These are phyloP conservation scores for Caradrina kadenii DNA, from an alignment of 2,888 invertebrate genomes.

Conservation along the genomic window DNA sequence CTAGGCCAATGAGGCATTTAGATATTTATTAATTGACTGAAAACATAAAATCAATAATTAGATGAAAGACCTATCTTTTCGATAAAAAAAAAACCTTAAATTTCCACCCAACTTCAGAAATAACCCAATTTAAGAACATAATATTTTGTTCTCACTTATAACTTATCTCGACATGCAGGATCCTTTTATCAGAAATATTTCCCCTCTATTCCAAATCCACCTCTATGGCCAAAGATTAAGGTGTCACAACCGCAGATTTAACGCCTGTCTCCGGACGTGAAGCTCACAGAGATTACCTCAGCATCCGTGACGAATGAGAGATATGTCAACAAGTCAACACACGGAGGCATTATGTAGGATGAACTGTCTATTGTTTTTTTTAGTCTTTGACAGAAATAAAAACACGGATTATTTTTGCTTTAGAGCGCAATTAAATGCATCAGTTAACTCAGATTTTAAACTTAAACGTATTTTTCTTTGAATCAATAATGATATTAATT, in stretches of 20 bases:
- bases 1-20: too few relatives aligned
- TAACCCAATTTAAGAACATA: too few relatives aligned
- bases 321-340: constrained; percentile 46
- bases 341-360: constrained; percentile 42
- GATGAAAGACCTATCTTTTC: too few relatives aligned
- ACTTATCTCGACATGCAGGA: not conserved
- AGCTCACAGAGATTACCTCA: constrained; percentile 68
- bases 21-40: too few relatives aligned
- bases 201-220: constrained; percentile 3
- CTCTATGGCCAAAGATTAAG: constrained; percentile 67
- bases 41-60: too few relatives aligned
- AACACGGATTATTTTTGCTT: too few relatives aligned
- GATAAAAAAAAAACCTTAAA: too few relatives aligned
- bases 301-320: constrained; percentile 64
- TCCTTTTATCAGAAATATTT: not conserved
- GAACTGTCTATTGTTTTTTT: constrained; percentile 26
- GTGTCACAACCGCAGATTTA: constrained; percentile 78
- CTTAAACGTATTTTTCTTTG: not conserved
- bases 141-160: too few relatives aligned
- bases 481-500: constrained; percentile 2
- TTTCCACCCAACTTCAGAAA: too few relatives aligned
- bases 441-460: not conserved
- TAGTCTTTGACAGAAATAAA: constrained; percentile 19
- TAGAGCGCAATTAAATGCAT: not conserved
- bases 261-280: constrained; percentile 60